A percentile compares a stretch with the other conserved stretches of the same genome.
Evolutionary conservation across 2,888 invertebrate genomes (phyloP).

Genomic region (Dinocampus coccinellae): DNA sequence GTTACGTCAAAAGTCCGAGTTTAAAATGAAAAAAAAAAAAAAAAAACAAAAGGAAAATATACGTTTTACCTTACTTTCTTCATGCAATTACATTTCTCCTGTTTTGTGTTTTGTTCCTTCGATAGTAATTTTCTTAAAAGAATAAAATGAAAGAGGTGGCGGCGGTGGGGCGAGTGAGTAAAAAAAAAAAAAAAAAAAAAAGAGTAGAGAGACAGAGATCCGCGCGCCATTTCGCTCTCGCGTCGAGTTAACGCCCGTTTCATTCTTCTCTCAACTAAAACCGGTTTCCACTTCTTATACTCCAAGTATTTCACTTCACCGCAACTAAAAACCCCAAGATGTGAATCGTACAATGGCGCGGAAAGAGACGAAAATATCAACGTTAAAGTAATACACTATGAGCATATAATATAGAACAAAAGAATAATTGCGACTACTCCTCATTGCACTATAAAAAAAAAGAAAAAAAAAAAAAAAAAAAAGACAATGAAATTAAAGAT

Average conservation of each 20-base stretch:
- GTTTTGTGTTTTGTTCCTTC: constrained; percentile 19
- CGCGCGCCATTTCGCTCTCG: constrained; percentile 39
- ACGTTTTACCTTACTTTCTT: constrained; percentile 15
- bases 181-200: background rate
- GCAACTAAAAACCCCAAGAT: background rate
- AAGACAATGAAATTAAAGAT: background rate
- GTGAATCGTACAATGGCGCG: constrained; percentile 26
- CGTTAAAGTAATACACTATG: background rate
- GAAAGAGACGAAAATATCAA: constrained; percentile 17
- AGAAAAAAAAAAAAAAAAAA: no score
- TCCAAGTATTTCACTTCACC: constrained; percentile 3
- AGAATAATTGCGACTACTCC: background rate
- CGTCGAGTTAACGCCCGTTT: constrained; percentile 38
- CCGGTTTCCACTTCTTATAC: constrained; percentile 28
- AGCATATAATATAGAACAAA: background rate
- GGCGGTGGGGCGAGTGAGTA: background rate
- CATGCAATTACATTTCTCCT: constrained; percentile 28
- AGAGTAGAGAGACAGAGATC: constrained; percentile 29
- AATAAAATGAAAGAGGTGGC: no score
- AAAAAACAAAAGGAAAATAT: background rate
- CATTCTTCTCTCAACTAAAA: constrained; percentile 35
- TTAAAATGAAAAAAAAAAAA: constrained; percentile 20
- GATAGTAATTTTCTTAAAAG: constrained; percentile 33
- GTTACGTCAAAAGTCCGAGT: constrained; percentile 26
- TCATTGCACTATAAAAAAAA: background rate